Base-by-base conservation (phyloP, 2,888 invertebrate species). In the Abrostola tripartita region DNA sequence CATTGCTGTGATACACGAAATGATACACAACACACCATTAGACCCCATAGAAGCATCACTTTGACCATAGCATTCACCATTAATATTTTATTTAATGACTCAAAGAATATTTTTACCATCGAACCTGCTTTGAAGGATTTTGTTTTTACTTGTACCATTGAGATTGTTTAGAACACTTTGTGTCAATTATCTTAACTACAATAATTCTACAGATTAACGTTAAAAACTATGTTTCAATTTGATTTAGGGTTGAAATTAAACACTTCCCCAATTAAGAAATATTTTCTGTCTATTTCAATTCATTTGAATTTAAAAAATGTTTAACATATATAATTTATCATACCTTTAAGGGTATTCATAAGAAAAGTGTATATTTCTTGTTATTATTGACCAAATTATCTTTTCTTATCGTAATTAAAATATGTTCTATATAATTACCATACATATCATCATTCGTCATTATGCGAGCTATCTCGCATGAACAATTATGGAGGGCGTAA, bases 1-100 rank as follows among this genome's bases (percentile, higher is more conserved):
- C 77, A 90, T 90, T 88, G 88, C 77, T 79, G 81, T 88, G 87
- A 88, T 89, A 88, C 83, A 85, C 82, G 80, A 89, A 90, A 91
- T 88, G 85, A 87, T 83, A 85, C 83, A 81, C 78, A 85, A 83
- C 80, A 80, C 80, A 72, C 80, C 67, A 88, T 88, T 88, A 88
- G 74, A 83, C 58, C 81, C 72, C 78, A 85, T 55, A 52, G 52
- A 56, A 64, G 64, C 64, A 70, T 77, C 72, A 65, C 56, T 84
- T 82, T 77, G 73, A 78, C 72, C 76, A 81, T 85, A 85, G 83
- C 81, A 85, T 81, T 76, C 79, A 81, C 82, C 85, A 83, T 85
- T 84, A 85, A 85, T 88, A 83, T 82, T 86, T 84, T 81, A 81
- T 81, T 84, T 89, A 86, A 90, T 86, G 85, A 83, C 81, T 76